These are phyloP conservation scores for Sebastes steindachneri DNA, from an alignment of 2,797 vertebrate genomes.

Conservation along the genomic window DNA sequence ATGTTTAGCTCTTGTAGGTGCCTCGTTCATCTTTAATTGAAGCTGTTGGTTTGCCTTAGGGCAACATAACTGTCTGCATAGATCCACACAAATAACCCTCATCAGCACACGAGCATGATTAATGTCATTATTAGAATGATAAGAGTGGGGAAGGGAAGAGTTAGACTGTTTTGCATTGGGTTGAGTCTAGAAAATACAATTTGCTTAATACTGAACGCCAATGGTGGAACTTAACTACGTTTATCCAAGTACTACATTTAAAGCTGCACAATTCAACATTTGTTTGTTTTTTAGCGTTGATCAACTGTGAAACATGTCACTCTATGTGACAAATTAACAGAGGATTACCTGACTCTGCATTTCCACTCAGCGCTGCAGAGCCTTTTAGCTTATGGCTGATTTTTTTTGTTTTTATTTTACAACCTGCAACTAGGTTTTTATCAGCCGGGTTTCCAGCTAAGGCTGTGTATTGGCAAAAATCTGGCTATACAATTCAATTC, in stretches of 20 bases:
- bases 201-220: neutral
- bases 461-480: too few relatives aligned
- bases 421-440: too few relatives aligned
- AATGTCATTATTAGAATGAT: neutral
- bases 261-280: neutral
- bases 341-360: too few relatives aligned
- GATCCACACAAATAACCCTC: neutral
- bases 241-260: neutral
- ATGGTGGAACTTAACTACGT: neutral
- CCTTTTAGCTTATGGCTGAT: too few relatives aligned
- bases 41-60: slow-evolving; percentile 4
- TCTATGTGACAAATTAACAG: too few relatives aligned
- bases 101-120: neutral
- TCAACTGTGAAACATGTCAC: neutral
- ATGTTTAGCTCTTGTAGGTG: neutral
- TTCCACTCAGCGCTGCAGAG: too few relatives aligned
- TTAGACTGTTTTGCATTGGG: too few relatives aligned
- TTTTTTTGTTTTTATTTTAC: too few relatives aligned
- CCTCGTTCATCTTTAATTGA: slow-evolving; percentile 3
- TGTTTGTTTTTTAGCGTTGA: neutral
- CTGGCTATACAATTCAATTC: too few relatives aligned
- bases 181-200: neutral
- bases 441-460: too few relatives aligned
- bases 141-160: too few relatives aligned
- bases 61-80: neutral